Base-by-base conservation (phyloP, 2,888 invertebrate genomes). In the Drosophila monieri region DNA sequence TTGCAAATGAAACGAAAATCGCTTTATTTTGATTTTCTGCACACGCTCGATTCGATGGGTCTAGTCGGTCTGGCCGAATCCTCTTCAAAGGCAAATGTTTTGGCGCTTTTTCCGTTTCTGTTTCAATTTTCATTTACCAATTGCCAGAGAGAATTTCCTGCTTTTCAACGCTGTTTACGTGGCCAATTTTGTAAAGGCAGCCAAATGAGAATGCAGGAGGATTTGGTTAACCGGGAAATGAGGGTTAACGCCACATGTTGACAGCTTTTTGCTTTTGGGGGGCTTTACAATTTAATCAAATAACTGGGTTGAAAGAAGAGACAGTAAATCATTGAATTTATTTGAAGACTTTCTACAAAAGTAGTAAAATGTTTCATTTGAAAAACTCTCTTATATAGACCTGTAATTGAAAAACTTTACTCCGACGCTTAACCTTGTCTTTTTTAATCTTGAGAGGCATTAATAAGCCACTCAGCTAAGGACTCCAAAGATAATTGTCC, bases 1-100 rank as follows among this genome's bases (percentile, higher is more conserved):
- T 85, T 83, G 83, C 78, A 80, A 87, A 87, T 83, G 87, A 83
- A 83, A 83, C 81, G 81, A 87, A 87, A 87, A 81, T 72, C 87
- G 87, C 76, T 83, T 83, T 87, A 83, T 83, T 83, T 83, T 83
- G 81, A 87, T 85, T 83, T 83, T 80, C 84, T 62, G 84, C 84
- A 83, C 80, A 83, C 80, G 83, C 83, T 55, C 64, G 59, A 73
- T 61, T 57, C 51, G 44, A 59, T 47, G 39, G 44, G 47, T 14
- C 14, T 21, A 46, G 23, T 47, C 30, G 35, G 47, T 14, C 14
- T 21, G 46, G 52, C 56, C 8, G 12, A 35, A 32, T 43, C 72
- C 73, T 60, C 85, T 80, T 84, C 65, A 78, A 76, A 85, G 68
- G 68, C 83, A 78, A 73, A 76, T 76, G 76, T 67, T 78, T 64